Conservation (phyloP, 2,888 invertebrate genomes). For the Rhorus exstirpatorius region DNA sequence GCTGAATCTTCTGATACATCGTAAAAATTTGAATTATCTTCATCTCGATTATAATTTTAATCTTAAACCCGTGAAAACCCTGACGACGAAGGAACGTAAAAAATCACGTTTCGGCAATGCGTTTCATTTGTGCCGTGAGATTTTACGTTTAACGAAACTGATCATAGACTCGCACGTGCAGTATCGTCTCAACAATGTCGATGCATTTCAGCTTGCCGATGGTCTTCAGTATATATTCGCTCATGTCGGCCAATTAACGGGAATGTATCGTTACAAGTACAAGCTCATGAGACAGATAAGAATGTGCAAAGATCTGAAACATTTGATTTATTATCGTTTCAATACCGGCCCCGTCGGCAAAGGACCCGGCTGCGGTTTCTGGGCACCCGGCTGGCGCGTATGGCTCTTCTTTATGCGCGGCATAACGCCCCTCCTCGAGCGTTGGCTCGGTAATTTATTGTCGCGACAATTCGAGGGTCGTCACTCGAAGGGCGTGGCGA, state of each 20-base stretch:
- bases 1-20: conserved; percentile 99
- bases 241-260: conserved; percentile 99
- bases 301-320: conserved; percentile 99
- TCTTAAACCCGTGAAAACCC: conserved; percentile 99
- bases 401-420: conserved; percentile 99
- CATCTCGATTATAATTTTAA: conserved; percentile 99
- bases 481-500: conserved; percentile 99
- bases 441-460: conserved; percentile 99
- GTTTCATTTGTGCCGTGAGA: conserved; percentile 99
- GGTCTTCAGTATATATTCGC: conserved; percentile 99
- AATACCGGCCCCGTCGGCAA: conserved; percentile 99
- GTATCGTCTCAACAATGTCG: conserved; percentile 99
- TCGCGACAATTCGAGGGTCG: conserved; percentile 99
- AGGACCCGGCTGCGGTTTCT: conserved; percentile 99
- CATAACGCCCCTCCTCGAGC: conserved; percentile 98
- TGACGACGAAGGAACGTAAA: conserved; percentile 99
- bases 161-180: conserved; percentile 99
- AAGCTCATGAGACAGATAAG: conserved; percentile 99
- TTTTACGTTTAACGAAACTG: conserved; percentile 98
- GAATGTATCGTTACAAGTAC: conserved; percentile 99
- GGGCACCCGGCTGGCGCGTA: conserved; percentile 99
- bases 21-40: conserved; percentile 99
- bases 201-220: conserved; percentile 99
- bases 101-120: conserved; percentile 99
- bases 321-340: conserved; percentile 99